Conservation (phyloP, 2,797 vertebrate genomes). For the Cheirogaleus major region DNA sequence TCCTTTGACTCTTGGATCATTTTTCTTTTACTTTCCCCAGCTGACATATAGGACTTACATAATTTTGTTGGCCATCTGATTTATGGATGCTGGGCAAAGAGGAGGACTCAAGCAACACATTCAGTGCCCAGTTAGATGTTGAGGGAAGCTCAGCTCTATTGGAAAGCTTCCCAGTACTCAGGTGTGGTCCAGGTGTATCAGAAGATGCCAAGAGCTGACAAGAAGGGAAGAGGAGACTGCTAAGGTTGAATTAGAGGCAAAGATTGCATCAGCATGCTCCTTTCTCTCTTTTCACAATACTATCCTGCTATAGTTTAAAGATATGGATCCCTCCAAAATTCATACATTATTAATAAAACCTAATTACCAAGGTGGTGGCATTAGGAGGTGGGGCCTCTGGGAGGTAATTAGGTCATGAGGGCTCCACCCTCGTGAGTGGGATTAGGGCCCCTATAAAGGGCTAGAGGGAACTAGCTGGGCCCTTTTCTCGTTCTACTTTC, state of each 20-base stretch:
- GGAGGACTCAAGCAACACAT: not conserved
- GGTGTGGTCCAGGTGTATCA: not conserved
- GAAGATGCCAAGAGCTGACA: not conserved
- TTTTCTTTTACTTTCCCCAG: not conserved
- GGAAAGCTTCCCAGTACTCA: not conserved
- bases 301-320: not conserved
- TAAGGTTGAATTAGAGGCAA: not conserved
- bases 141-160: not conserved
- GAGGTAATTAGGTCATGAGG: not conserved
- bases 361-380: not conserved
- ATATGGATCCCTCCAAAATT: not conserved
- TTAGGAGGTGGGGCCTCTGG: not conserved
- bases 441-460: not conserved
- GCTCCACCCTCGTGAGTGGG: not conserved
- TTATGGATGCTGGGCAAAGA: not conserved
- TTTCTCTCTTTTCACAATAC: not conserved
- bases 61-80: not conserved
- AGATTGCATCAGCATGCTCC: not conserved
- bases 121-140: not conserved
- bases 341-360: not conserved
- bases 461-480: not conserved
- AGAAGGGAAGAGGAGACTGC: not conserved
- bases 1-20: not conserved
- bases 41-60: not conserved
- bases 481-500: not conserved